Percentiles rank a stretch among this genome's conserved stretches.
Evolutionary conservation across 2,888 invertebrate genomes (phyloP).

Genomic region (Tetanocera ferruginea): DNA sequence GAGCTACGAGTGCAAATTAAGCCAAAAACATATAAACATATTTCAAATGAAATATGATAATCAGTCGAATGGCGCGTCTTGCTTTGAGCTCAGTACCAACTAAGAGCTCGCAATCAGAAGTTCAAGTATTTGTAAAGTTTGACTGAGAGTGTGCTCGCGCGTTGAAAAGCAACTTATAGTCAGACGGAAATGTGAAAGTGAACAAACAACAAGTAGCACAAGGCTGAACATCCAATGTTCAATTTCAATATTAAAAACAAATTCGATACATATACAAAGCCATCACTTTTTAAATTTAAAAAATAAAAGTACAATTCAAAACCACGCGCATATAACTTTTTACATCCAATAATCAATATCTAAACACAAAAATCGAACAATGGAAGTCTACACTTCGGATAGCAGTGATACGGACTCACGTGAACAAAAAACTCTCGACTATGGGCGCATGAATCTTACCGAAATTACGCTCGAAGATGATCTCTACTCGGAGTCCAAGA

Average conservation of each 20-base stretch:
- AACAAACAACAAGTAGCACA: conserved; percentile 1
- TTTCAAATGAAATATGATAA: too few relatives aligned
- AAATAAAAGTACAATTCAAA: neutral
- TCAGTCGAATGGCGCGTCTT: too few relatives aligned
- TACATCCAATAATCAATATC: neutral
- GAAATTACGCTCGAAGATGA: conserved; percentile 75
- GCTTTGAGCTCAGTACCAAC: neutral
- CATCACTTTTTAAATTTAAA: neutral
- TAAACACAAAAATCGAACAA: conserved; percentile 57
- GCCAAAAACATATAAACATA: too few relatives aligned
- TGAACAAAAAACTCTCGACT: conserved; percentile 80
- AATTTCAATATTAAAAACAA: neutral
- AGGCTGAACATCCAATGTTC: neutral
- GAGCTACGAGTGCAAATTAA: too few relatives aligned
- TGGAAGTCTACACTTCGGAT: conserved; percentile 88
- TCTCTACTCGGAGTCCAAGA: conserved; percentile 67
- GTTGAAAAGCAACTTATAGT: too few relatives aligned
- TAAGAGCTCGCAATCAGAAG: neutral
- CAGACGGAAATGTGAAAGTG: conserved; percentile 1
- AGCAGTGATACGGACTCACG: conserved; percentile 85
- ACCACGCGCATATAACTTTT: neutral
- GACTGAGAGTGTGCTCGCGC: neutral
- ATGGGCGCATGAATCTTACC: conserved; percentile 73
- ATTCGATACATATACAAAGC: neutral
- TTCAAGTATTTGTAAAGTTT: neutral